Percentiles rank a stretch among this genome's conserved stretches.
These are phyloP conservation scores for Dione vanillae DNA, from an alignment of 2,888 invertebrate genomes.

Conservation along the genomic window DNA sequence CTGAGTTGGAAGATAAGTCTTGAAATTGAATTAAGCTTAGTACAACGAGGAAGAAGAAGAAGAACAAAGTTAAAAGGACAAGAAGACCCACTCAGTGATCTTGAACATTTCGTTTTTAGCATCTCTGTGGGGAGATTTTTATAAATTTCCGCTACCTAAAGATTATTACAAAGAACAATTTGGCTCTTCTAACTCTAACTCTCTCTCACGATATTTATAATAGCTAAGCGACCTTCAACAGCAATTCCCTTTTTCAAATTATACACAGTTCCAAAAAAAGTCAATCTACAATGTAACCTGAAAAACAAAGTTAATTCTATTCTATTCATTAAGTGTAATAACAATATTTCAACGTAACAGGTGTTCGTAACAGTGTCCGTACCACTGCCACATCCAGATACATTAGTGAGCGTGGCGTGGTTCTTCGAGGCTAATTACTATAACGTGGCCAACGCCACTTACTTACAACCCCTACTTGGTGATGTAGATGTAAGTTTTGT, in stretches of 20 bases:
- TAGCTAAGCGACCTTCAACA: not conserved
- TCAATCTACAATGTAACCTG: not conserved
- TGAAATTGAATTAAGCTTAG: too few species aligned
- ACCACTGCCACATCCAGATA: slow-evolving; percentile 68
- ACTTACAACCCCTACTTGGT: slow-evolving; percentile 71
- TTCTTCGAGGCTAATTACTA: slow-evolving; percentile 81
- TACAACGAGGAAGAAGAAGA: too few species aligned
- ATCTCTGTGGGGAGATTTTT: too few species aligned
- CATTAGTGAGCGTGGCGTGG: slow-evolving; percentile 75
- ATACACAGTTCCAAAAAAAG: not conserved
- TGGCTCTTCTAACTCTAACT: too few species aligned
- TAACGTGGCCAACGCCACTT: slow-evolving; percentile 72
- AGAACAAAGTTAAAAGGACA: too few species aligned
- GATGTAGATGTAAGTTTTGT: slow-evolving; percentile 65
- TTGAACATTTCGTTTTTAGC: too few species aligned
- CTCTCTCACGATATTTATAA: too few species aligned
- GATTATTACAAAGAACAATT: too few species aligned
- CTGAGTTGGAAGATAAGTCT: too few species aligned
- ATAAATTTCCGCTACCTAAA: too few species aligned
- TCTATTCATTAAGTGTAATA: slow-evolving; percentile 3
- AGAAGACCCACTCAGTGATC: too few species aligned
- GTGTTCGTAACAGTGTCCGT: slow-evolving; percentile 74
- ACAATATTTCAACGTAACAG: slow-evolving; percentile 53
- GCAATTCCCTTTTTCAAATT: not conserved
- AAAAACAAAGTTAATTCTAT: slow-evolving; percentile 4